Conservation (phyloP, 2,888 invertebrate genomes). For the Hedychridium roseum region DNA sequence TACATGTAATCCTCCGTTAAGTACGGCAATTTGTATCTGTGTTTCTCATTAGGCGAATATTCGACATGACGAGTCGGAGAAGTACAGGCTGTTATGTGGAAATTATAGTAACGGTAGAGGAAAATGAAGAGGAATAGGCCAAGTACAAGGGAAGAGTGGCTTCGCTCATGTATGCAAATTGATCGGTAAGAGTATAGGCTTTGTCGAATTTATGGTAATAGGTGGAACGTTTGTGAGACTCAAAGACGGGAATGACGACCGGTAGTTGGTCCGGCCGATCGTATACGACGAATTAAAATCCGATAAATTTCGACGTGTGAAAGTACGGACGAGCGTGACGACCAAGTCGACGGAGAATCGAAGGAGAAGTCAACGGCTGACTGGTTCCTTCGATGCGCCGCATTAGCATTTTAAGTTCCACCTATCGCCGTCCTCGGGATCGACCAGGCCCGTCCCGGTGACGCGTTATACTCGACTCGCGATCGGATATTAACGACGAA, state of each 20-base stretch:
- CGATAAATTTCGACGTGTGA: slow-evolving; percentile 37
- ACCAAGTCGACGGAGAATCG: not conserved
- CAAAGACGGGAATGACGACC: not conserved
- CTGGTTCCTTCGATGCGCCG: slow-evolving; percentile 6
- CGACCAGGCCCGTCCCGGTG: slow-evolving; percentile 19
- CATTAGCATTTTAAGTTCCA: slow-evolving; percentile 39
- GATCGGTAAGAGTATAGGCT: slow-evolving; percentile 37
- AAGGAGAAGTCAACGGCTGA: slow-evolving; percentile 8
- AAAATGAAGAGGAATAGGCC: too few relatives aligned
- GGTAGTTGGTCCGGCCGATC: slow-evolving; percentile 11
- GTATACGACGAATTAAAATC: slow-evolving; percentile 33
- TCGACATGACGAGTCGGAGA: too few relatives aligned
- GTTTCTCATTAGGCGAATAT: too few relatives aligned
- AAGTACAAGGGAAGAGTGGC: too few relatives aligned
- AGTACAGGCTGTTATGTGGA: too few relatives aligned
- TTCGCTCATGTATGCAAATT: too few relatives aligned
- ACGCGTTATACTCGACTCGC: slow-evolving; percentile 11
- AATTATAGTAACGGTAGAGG: too few relatives aligned
- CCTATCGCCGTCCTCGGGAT: slow-evolving; percentile 15
- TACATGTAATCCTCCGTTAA: too few relatives aligned
- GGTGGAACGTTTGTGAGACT: slow-evolving; percentile 30
- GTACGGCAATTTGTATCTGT: too few relatives aligned
- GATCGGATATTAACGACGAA: slow-evolving; percentile 20
- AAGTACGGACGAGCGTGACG: slow-evolving; percentile 31
- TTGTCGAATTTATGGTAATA: not conserved